These are phyloP conservation scores for Pseudococcus viburni DNA, from an alignment of 2,888 invertebrate genomes.

Conservation along the genomic window DNA sequence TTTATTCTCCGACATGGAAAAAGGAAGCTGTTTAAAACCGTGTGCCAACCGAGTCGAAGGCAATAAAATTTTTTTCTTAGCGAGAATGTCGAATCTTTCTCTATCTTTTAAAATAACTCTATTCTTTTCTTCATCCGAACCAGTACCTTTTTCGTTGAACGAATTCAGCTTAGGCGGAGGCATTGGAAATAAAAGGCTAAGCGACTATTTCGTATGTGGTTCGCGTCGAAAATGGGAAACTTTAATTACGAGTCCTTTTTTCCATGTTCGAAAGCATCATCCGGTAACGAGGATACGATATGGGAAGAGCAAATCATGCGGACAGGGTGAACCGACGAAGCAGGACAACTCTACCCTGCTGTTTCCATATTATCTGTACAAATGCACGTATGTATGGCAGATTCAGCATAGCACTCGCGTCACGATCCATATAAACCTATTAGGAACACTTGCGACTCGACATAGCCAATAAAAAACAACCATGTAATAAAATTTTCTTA, in stretches of 20 bases:
- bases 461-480: slow-evolving; percentile 17
- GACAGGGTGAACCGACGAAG: not conserved
- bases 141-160: not conserved
- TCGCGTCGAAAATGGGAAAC: slow-evolving; percentile 25
- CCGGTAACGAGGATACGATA: not conserved
- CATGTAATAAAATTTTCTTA: slow-evolving; percentile 62
- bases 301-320: not conserved
- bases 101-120: slow-evolving; percentile 32
- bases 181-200: slow-evolving; percentile 23
- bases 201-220: slow-evolving; percentile 12
- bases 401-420: not conserved
- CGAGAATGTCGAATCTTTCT: not conserved
- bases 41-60: not conserved
- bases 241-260: slow-evolving; percentile 9
- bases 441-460: slow-evolving; percentile 45
- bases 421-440: slow-evolving; percentile 13
- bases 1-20: not conserved
- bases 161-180: not conserved
- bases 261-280: not conserved
- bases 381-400: not conserved
- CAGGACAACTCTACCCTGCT: not conserved
- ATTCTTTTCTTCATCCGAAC: not conserved
- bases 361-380: not conserved
- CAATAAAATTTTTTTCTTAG: slow-evolving; percentile 28
- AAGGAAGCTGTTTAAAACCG: not conserved